Evolutionary conservation across 2,113 vertebrate genomes (phyloP), one percentile per base, ranked within the genome.

Genomic region (Casuarius casuarius): DNA sequence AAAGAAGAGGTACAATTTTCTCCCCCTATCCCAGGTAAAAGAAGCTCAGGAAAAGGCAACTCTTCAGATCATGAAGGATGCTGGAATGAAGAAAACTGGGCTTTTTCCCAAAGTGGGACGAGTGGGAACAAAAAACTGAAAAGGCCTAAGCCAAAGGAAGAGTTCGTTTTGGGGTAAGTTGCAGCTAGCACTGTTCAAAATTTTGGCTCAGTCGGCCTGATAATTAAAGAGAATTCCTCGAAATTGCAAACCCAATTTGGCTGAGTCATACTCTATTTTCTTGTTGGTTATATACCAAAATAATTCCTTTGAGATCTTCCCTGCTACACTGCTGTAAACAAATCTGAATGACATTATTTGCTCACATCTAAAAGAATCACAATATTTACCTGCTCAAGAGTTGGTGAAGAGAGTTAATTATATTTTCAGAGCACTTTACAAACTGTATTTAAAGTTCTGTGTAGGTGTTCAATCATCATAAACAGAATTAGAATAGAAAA

Each of bases 81-180:
- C 97, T 99, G 99, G 99, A 98, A 97, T 96, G 99, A 99, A 87
- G 99, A 99, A 94, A 99, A 97, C 97, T 99, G 99, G 99, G 89
- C 98, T 26, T 98, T 99, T 96, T 97, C 98, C 92, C 99, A 98
- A 79, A 94, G 98, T 87, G 99, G 98, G 87, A 95, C 98, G 90
- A 99, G 98, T 97, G 99, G 98, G 92, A 98, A 98, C 98, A 99
- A 99, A 97, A 99, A 99, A 95, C 98, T 99, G 91, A 99, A 99
- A 95, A 99, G 98, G 97, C 97, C 98, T 84, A 99, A 99, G 98
- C 98, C 98, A 97, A 99, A 99, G 98, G 99, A 99, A 56, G 99
- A 99, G 35, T 98, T 98, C 71, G 97, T 98, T 91, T 98, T 98
- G 67, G 98, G 99, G 99, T 99, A 95, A 98, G 99, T 97, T 54